These are phyloP conservation scores for Bambusicola thoracicus DNA, from an alignment of 2,113 vertebrate genomes.

Conservation along the genomic window DNA sequence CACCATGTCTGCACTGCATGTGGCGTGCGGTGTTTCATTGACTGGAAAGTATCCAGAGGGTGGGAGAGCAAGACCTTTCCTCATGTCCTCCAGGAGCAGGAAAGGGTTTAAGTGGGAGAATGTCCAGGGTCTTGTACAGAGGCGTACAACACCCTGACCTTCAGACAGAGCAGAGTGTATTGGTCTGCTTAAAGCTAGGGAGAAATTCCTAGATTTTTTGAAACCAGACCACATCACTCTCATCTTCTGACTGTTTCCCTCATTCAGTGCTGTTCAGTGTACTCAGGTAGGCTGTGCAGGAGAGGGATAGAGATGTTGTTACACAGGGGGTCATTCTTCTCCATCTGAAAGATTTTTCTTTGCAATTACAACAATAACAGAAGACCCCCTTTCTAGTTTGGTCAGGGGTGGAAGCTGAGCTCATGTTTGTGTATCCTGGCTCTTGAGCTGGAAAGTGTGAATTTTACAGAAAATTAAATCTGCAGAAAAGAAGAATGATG, in stretches of 20 bases:
- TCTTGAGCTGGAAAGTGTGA: constrained; percentile 79
- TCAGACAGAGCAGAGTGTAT: neutral
- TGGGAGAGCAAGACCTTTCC: neutral
- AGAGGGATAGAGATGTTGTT: neutral
- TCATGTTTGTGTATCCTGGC: constrained; percentile 78
- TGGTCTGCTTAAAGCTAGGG: neutral
- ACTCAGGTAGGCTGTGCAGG: neutral
- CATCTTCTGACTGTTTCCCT: neutral
- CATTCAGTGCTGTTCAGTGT: rapidly evolving
- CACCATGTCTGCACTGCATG: neutral
- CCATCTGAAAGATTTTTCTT: neutral
- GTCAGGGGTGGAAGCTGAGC: constrained; percentile 71
- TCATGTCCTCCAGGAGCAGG: neutral
- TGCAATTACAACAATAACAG: constrained; percentile 5
- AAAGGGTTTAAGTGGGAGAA: neutral
- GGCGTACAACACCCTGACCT: neutral
- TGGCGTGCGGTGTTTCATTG: neutral
- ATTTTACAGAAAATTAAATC: constrained; percentile 75
- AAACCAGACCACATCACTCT: neutral
- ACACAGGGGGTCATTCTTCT: neutral
- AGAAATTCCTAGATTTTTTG: neutral
- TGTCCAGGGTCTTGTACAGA: neutral
- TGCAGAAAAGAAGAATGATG: constrained; percentile 49
- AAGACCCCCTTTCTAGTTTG: constrained; percentile 52
- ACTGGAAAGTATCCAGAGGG: constrained; percentile 3